Conservation (phyloP, 2,888 invertebrate genomes). For the Pandemis cinnamomeana region DNA sequence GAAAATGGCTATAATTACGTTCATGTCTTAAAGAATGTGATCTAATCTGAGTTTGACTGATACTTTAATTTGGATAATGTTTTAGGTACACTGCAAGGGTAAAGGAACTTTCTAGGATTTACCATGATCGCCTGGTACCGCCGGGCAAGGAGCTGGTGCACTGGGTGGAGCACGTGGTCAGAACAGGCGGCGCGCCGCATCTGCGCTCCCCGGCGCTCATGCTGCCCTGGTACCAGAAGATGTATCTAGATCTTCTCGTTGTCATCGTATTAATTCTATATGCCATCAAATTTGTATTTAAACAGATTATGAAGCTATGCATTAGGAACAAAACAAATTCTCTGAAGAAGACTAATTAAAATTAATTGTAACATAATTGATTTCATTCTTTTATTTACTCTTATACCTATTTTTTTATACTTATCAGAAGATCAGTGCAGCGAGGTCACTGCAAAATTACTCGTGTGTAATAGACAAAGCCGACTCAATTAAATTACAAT, state of each 20-base stretch:
- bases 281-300: neutral
- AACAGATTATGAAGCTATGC: neutral
- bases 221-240: conserved; percentile 53
- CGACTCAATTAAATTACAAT: no score
- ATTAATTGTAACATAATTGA: no score
- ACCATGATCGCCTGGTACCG: conserved; percentile 67
- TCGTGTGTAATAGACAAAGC: no score
- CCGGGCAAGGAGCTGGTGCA: no score
- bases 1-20: no score
- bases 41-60: neutral
- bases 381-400: no score
- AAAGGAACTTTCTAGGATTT: conserved; percentile 57
- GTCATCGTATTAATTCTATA: neutral
- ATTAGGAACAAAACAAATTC: neutral
- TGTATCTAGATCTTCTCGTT: conserved; percentile 51
- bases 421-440: no score
- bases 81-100: conserved; percentile 13
- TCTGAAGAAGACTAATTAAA: neutral
- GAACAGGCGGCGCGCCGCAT: no score
- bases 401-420: no score
- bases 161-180: no score
- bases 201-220: conserved; percentile 14
- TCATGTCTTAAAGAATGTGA: neutral
- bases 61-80: neutral
- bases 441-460: no score